Base-by-base conservation (phyloP, 2,113 vertebrate genomes). In the Sceloporus undulatus region DNA sequence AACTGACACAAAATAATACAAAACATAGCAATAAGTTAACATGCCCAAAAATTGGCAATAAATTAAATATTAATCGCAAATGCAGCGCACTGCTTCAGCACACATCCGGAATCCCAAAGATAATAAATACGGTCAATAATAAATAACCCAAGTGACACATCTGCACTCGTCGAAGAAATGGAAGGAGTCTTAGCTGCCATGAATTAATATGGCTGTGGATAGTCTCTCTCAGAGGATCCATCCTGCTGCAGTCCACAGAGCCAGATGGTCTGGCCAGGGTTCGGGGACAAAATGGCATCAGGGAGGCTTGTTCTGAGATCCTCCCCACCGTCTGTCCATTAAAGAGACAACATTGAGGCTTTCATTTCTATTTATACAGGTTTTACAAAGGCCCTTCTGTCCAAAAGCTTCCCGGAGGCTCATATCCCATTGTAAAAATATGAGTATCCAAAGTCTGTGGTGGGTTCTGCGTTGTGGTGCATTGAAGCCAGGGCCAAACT, bases 31-130 rank as follows among this genome's bases (percentile, higher is more conserved):
- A 95, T 94, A 92, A 95, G 71, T 90, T 85, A 91, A 16, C 14
- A 73, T 48, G 85, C 8, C 18, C 8, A 2, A 21, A 11, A 74
- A 34, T 34, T 54, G 87, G 91, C 85, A 88, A 89, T 93, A 95
- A 96, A 96, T 95, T 86, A 97, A 96, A 96, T 92, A 94, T 88
- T 76, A 88, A 90, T 87, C 86, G 19, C 0, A 21, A 83, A 0
- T 4, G 77, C 11, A 85, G 25, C 25, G 18, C 9, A 90, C 88
- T 11, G 52, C 86, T 87, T 73, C 54, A 85, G 11, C 84, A 56
- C 87, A 71, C 85, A 85, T 42, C 38, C 19, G 87, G 56, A 66
- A 87, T 86, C 71, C 29, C 65, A 84, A 91, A 94, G 91, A 86
- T 5, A 92, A 14, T 86, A 86, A 90, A 94, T 90, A 71, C 29